Evolutionary conservation across 2,888 invertebrate species (phyloP), one percentile per base, ranked within the genome.

Genomic region (Trachelus stipa): DNA sequence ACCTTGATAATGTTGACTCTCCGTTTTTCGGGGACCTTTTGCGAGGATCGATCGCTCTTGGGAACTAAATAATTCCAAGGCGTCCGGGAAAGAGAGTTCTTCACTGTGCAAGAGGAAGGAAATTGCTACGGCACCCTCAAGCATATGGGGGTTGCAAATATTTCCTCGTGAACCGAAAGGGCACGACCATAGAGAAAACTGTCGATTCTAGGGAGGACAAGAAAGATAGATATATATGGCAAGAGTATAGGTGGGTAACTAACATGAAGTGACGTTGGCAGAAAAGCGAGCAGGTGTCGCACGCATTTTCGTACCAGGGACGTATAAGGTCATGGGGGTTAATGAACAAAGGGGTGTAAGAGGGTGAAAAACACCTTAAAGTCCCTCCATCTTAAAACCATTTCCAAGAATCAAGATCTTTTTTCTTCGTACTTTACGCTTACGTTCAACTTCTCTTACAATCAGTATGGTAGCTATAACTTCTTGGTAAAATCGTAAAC

Each of bases 221-320:
- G 56, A 56, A 56, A 56, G 23, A 56, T 2, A 56, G 56, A 56
- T 56, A 56, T 56, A 37, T 37, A 56, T 9, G 23, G 56, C 9
- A 56, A 23, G 23, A 56, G 23, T 56, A 9, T 9, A 56, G 56
- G 23, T 56, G 56, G 56, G 56, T 56, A 56, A 56, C 9, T 6
- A 56, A 6, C 23, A 23, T 56, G 23, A 34, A 34, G 12, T 37
- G 37, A 37, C 12, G 73, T 30, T 30, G 35, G 23, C 23, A 74
- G 34, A 35, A 74, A 74, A 34, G 56, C n/a, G 11, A 30, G 34
- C 74, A 74, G 74, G 74, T 74, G 74, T 74, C 74, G 23, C 11
- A 34, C 15, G 74, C 34, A 11, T 74, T 74, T 40, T 40, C 23
- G 37, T 34, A 35, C 1, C 9, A 35, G 35, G 35, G 35, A 74